A percentile compares a stretch with the other conserved stretches of the same genome.
Conservation (phyloP, 2,797 vertebrate genomes). For the Orientallactaga sibirica region DNA sequence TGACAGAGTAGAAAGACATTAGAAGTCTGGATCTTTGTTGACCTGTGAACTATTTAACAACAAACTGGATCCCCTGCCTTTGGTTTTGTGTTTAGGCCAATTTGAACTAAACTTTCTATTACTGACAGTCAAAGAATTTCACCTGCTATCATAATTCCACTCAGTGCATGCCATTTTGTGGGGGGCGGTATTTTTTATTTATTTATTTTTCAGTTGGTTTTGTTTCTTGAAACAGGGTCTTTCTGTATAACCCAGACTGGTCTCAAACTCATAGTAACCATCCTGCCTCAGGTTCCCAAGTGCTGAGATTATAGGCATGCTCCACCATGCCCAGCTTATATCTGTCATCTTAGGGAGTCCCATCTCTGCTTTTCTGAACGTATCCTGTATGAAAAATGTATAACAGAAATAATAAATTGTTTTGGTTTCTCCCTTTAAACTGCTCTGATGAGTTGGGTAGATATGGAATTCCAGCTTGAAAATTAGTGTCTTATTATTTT, state of each 20-base stretch:
- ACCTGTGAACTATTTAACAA: background rate
- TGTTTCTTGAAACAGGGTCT: background rate
- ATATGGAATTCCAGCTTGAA: background rate
- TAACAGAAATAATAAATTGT: background rate
- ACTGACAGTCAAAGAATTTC: background rate
- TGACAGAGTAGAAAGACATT: background rate
- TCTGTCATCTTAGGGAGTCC: background rate
- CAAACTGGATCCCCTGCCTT: background rate
- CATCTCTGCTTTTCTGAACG: background rate
- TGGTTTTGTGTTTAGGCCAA: background rate
- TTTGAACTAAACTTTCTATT: background rate
- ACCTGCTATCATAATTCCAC: background rate
- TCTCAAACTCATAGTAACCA: background rate
- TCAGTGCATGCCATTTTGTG: background rate
- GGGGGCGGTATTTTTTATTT: background rate
- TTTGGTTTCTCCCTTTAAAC: slow-evolving; percentile 3
- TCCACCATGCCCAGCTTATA: background rate
- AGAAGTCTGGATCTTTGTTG: background rate
- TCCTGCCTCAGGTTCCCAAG: background rate
- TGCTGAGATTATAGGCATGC: background rate
- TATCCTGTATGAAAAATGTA: background rate
- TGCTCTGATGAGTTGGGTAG: background rate
- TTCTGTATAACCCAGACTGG: background rate
- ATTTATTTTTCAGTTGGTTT: background rate
- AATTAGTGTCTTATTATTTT: background rate